These are phyloP conservation scores for Dorcus parallelipipedus DNA, from an alignment of 2,888 invertebrate species.

Conservation along the genomic window DNA sequence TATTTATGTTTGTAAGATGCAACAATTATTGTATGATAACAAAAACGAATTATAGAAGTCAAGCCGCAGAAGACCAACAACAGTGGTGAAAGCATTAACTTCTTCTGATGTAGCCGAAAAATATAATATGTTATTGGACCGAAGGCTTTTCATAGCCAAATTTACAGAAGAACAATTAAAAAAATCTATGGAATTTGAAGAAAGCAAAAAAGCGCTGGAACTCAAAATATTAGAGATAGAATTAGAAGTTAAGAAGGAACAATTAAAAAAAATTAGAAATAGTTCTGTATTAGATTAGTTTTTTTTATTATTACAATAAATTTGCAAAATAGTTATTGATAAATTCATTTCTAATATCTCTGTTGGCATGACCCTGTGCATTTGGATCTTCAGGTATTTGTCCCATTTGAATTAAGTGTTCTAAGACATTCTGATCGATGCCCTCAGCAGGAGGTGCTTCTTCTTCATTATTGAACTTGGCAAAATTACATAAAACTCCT, in stretches of 20 bases:
- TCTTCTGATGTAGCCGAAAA: background rate
- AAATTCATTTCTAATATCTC: background rate
- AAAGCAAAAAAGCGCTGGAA: too few species aligned
- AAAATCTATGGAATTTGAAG: background rate
- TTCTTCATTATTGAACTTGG: constrained; percentile 1
- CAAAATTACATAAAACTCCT: constrained; percentile 29
- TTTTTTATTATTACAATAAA: background rate
- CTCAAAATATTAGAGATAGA: too few species aligned
- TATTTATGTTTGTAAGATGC: too few species aligned
- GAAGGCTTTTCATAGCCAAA: background rate
- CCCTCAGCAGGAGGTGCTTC: background rate
- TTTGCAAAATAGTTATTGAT: background rate
- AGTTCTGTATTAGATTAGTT: too few species aligned
- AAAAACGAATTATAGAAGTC: background rate
- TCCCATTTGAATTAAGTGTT: background rate
- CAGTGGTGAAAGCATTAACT: background rate
- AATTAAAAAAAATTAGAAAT: too few species aligned
- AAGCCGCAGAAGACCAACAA: background rate
- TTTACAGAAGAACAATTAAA: background rate
- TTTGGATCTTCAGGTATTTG: constrained; percentile 1
- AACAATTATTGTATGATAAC: too few species aligned
- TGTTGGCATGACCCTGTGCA: background rate
- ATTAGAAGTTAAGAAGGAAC: too few species aligned
- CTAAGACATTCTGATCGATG: background rate
- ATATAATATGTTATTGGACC: background rate